Conservation (phyloP, 2,113 vertebrate species). For the Arvicanthis niloticus region DNA sequence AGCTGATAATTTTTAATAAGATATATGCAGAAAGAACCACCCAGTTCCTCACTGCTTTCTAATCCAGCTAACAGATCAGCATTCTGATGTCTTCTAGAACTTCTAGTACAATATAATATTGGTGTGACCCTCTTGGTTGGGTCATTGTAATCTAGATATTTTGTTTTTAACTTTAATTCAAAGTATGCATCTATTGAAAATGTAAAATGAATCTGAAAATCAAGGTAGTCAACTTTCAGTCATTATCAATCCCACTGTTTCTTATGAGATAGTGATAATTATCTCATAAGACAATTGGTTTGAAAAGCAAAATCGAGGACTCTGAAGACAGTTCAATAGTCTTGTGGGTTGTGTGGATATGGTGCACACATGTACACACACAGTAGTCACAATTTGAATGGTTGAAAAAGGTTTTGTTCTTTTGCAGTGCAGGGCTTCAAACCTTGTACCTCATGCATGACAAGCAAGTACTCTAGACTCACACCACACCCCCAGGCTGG, state of each 20-base stretch:
- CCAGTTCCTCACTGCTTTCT: not conserved
- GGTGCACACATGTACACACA: not conserved
- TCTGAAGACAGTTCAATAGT: not conserved
- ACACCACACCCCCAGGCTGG: not conserved
- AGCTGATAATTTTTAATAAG: not conserved
- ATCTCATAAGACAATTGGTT: not conserved
- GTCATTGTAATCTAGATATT: not conserved
- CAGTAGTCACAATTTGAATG: not conserved
- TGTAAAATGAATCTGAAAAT: not conserved
- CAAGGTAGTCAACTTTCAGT: not conserved
- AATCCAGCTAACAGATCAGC: not conserved
- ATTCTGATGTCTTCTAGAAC: not conserved
- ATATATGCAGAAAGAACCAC: not conserved
- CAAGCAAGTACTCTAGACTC: not conserved
- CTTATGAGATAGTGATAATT: not conserved
- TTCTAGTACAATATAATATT: not conserved
- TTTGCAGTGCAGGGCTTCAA: not conserved
- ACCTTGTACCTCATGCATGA: not conserved
- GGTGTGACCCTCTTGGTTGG: rapidly evolving
- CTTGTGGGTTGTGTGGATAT: not conserved
- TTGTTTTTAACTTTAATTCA: not conserved
- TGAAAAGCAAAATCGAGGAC: not conserved
- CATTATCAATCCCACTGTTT: not conserved
- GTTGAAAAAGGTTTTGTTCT: not conserved
- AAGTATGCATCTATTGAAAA: not conserved